phyloP scores from a whole-genome alignment of 2,113 vertebrate species.

The Mellivora capensis region DNA sequence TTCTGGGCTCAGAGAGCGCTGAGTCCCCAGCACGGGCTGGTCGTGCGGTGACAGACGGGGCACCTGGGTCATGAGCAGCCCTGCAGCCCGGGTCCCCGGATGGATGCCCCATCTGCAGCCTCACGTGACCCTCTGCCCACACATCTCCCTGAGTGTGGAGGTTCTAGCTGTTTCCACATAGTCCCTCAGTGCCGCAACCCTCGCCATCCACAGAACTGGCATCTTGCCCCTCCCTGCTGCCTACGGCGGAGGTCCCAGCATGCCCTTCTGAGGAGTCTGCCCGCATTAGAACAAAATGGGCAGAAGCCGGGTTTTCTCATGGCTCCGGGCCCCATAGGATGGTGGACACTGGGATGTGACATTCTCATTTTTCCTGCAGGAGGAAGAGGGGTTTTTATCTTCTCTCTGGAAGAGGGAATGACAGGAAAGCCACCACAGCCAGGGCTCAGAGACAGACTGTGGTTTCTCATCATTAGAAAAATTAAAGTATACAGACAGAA shows the following conservation, averaged over 20 bases:
- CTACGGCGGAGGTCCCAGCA: not conserved
- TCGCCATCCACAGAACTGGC: too few relatives aligned
- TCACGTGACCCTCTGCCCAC: accelerated
- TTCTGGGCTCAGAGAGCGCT: not conserved
- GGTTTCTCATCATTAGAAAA: slow-evolving; percentile 86
- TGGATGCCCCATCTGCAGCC: accelerated
- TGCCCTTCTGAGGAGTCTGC: not conserved
- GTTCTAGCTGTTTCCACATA: not conserved
- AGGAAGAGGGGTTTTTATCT: slow-evolving; percentile 75
- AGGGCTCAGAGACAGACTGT: slow-evolving; percentile 68
- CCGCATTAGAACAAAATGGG: not conserved
- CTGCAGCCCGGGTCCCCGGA: too few relatives aligned
- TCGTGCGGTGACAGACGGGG: not conserved
- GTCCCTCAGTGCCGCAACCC: not conserved
- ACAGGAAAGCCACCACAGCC: slow-evolving; percentile 66
- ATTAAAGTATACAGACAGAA: slow-evolving; percentile 85
- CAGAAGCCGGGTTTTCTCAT: not conserved
- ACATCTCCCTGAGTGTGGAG: not conserved
- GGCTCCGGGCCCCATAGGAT: not conserved
- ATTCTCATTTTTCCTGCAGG: slow-evolving; percentile 78
- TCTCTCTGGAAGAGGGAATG: slow-evolving; percentile 73
- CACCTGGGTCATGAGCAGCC: not conserved
- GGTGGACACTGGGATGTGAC: slow-evolving; percentile 40
- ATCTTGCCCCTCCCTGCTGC: not conserved
- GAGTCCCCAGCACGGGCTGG: not conserved